phyloP scores from a whole-genome alignment of 2,113 vertebrate genomes.

The Gopherus evgoodei region DNA sequence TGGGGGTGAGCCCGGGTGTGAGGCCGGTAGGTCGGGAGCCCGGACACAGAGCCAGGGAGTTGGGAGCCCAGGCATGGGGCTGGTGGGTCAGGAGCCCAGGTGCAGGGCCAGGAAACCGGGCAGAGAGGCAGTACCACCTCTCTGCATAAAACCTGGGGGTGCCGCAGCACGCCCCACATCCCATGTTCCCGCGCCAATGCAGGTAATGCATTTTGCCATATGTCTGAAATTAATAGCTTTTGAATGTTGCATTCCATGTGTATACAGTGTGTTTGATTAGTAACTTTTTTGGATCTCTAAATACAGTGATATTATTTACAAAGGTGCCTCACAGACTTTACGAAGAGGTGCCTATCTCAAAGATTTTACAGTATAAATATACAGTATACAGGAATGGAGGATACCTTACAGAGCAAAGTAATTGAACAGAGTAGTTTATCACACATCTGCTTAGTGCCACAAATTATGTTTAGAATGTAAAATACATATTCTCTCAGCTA shows the following conservation, averaged over 20 bases:
- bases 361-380: not conserved
- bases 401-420: not conserved
- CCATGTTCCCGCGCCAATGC: too few relatives aligned
- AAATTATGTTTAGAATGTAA: not conserved
- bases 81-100: too few relatives aligned
- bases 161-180: too few relatives aligned
- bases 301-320: not conserved
- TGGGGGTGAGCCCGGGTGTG: fast-evolving
- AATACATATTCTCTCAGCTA: not conserved
- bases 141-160: too few relatives aligned
- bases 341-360: not conserved
- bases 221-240: not conserved
- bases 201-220: not conserved
- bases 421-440: not conserved
- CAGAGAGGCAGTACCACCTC: too few relatives aligned
- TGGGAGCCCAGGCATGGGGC: too few relatives aligned
- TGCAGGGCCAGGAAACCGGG: too few relatives aligned
- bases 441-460: not conserved
- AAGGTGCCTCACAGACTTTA: not conserved
- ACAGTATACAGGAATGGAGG: not conserved
- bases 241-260: not conserved
- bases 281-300: not conserved
- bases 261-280: not conserved
- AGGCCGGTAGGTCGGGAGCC: too few relatives aligned
- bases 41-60: too few relatives aligned